Evolutionary conservation across 2,113 vertebrate genomes (phyloP).

Genomic region (Rhinichthys klamathensis): DNA sequence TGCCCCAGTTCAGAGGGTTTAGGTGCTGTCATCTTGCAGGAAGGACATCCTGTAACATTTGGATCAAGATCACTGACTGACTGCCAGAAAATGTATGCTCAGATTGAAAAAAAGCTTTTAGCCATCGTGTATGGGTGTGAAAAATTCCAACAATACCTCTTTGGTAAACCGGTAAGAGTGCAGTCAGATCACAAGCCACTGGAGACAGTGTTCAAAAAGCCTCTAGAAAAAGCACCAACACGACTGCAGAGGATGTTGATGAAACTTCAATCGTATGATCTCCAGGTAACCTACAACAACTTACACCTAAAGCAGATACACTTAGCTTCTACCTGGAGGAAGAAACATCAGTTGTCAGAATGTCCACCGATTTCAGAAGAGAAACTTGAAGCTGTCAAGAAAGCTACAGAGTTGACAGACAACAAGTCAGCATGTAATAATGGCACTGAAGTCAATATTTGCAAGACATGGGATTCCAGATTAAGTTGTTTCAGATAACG

Average conservation of each 20-base stretch:
- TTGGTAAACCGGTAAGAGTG: not conserved
- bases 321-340: no score
- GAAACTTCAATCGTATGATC: not conserved
- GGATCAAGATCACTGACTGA: no score
- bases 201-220: no score
- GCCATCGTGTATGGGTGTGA: not conserved
- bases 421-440: conserved; percentile 34
- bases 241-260: not conserved
- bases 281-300: not conserved
- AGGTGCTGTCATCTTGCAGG: no score
- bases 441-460: conserved; percentile 16
- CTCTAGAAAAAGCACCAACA: no score
- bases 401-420: conserved; percentile 11
- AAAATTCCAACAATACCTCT: not conserved
- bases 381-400: conserved; percentile 11
- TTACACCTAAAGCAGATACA: no score
- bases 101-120: no score
- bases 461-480: conserved; percentile 36
- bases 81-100: no score
- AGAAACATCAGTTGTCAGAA: not conserved
- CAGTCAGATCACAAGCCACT: no score
- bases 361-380: not conserved
- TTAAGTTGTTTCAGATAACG: conserved; percentile 11
- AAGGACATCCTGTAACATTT: no score
- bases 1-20: not conserved